Evolutionary conservation across 2,888 invertebrate species (phyloP).

Genomic region (Protonemura montana): DNA sequence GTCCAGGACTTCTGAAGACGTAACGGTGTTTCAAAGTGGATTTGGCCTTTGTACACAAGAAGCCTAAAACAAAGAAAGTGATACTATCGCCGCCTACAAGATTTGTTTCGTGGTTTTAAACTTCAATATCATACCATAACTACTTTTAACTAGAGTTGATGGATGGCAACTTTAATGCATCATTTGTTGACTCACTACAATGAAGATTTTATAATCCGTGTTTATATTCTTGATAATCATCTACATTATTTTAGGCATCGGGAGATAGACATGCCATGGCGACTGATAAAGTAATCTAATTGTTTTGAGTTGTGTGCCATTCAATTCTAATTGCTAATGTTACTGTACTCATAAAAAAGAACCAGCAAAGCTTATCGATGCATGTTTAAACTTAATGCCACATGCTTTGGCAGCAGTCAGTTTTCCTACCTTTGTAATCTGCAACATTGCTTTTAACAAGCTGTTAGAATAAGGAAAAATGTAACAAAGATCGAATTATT

Average conservation of each 20-base stretch:
- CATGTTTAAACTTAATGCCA: background rate
- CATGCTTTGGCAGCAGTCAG: background rate
- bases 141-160: background rate
- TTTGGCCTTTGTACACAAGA: constrained; percentile 5
- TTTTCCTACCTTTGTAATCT: background rate
- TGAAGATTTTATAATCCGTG: constrained; percentile 22
- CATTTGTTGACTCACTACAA: background rate
- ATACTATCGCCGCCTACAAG: constrained; percentile 7
- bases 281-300: constrained; percentile 20
- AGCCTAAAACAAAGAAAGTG: background rate
- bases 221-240: constrained; percentile 49
- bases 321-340: background rate
- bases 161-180: background rate
- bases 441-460: background rate
- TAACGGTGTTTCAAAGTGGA: background rate
- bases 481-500: constrained; percentile 9
- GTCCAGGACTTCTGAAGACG: background rate
- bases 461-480: background rate
- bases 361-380: constrained; percentile 26
- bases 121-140: background rate
- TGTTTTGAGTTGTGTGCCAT: background rate
- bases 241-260: constrained; percentile 41
- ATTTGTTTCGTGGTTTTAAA: background rate
- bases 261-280: constrained; percentile 22
- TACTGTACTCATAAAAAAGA: background rate